phyloP scores from a whole-genome alignment of 2,888 invertebrate genomes.

The Axea sp. region DNA sequence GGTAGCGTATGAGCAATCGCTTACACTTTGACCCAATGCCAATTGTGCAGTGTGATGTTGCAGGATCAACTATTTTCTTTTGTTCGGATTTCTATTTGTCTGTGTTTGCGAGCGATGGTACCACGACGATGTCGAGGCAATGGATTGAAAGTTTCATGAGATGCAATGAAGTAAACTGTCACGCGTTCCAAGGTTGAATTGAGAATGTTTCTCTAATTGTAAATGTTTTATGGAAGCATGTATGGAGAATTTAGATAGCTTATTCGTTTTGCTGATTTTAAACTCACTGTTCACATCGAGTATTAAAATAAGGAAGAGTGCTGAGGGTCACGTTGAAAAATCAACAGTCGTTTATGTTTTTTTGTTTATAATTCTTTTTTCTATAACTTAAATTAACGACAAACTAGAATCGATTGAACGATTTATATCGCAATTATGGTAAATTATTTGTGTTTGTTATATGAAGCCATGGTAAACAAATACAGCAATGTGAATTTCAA shows the following conservation, averaged over 20 bases:
- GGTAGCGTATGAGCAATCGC: conserved; percentile 37
- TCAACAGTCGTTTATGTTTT: too few relatives aligned
- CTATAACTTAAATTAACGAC: too few relatives aligned
- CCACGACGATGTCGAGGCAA: conserved; percentile 22
- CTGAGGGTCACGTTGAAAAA: too few relatives aligned
- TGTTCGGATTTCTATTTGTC: conserved; percentile 29
- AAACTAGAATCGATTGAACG: too few relatives aligned
- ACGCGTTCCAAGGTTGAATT: conserved; percentile 45
- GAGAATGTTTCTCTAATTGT: conserved; percentile 50
- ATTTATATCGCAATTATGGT: too few relatives aligned
- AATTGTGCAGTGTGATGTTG: conserved; percentile 42
- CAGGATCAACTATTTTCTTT: conserved; percentile 49
- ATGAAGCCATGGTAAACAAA: too few relatives aligned
- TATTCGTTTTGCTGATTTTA: conserved; percentile 46
- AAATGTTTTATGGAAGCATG: conserved; percentile 50
- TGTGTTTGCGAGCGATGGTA: conserved; percentile 32
- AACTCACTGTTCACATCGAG: conserved; percentile 28
- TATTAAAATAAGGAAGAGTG: too few relatives aligned
- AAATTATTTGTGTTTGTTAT: too few relatives aligned
- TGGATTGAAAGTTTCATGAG: conserved; percentile 59
- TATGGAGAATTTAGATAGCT: conserved; percentile 35
- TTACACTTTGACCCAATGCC: conserved; percentile 33
- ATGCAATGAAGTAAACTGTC: conserved; percentile 59
- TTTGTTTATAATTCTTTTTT: too few relatives aligned
- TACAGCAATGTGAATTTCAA: too few relatives aligned